Conservation (phyloP, 1,140 invertebrate genomes). For the Pomphorhynchus laevis region DNA sequence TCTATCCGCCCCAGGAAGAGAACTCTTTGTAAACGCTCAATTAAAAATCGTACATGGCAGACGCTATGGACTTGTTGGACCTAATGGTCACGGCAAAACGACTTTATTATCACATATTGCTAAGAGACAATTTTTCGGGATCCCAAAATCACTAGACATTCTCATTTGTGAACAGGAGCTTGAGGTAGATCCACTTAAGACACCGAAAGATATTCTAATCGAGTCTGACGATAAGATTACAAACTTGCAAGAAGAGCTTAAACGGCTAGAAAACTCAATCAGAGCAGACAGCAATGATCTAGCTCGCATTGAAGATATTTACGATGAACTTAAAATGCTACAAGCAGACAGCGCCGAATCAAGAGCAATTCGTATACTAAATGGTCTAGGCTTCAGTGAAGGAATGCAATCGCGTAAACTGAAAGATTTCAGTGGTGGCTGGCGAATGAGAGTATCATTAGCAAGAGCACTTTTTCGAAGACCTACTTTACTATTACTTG, state of each 20-base stretch:
- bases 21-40: conserved; percentile 78
- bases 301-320: conserved; percentile 45
- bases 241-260: conserved; percentile 40
- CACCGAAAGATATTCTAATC: conserved; percentile 54
- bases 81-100: conserved; percentile 88
- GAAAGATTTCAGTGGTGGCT: conserved; percentile 81
- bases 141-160: conserved; percentile 81
- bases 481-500: conserved; percentile 61
- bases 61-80: conserved; percentile 80
- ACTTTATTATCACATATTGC: conserved; percentile 68
- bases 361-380: conserved; percentile 55
- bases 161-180: conserved; percentile 95
- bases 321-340: conserved; percentile 68
- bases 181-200: conserved; percentile 50
- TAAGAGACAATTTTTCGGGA: conserved; percentile 42
- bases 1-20: conserved; percentile 77
- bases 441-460: conserved; percentile 84
- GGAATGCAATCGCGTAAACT: conserved; percentile 71
- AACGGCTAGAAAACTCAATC: conserved; percentile 30
- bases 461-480: conserved; percentile 37
- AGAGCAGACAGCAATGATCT: conserved; percentile 28
- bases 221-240: conserved; percentile 58
- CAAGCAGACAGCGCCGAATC: conserved; percentile 82
- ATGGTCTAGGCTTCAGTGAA: conserved; percentile 67
- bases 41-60: conserved; percentile 60